A percentile compares a stretch with the other conserved stretches of the same genome.
Conservation (phyloP, 2,113 vertebrate species). For the Ochotona curzoniae region DNA sequence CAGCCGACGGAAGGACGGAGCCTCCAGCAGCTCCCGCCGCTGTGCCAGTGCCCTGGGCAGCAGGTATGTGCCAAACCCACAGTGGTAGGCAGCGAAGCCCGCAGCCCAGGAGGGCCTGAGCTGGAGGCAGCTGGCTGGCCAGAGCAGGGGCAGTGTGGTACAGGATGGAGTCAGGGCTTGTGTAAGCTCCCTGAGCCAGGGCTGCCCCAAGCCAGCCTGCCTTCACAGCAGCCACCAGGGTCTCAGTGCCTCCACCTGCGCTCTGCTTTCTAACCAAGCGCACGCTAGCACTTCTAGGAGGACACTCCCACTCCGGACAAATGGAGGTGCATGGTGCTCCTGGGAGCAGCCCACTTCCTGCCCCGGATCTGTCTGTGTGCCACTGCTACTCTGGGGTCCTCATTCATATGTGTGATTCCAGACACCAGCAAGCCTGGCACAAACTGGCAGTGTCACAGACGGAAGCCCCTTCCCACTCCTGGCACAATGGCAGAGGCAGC, state of each 20-base stretch:
- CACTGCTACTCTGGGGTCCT: background rate
- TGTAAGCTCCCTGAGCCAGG: rapidly evolving
- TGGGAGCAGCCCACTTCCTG: background rate
- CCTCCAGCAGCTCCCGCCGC: rapidly evolving
- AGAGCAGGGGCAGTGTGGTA: too few species aligned
- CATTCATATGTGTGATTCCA: rapidly evolving
- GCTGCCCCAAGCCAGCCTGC: background rate
- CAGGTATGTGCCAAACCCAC: background rate
- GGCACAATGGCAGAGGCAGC: rapidly evolving
- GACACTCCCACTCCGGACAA: rapidly evolving
- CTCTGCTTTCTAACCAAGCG: background rate
- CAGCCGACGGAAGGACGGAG: background rate
- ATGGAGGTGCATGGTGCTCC: background rate
- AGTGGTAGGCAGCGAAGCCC: background rate
- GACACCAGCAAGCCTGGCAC: background rate
- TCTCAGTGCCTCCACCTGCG: background rate
- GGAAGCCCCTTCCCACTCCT: background rate
- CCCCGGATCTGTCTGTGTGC: rapidly evolving
- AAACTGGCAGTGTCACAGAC: background rate
- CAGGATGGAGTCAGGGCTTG: too few species aligned
- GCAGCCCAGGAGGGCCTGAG: too few species aligned
- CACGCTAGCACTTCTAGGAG: background rate
- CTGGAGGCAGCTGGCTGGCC: rapidly evolving
- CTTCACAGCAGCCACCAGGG: rapidly evolving
- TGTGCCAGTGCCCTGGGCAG: rapidly evolving